Evolutionary conservation across 1,140 invertebrate genomes (phyloP), one percentile per base, ranked within the genome.

Genomic region (Panagrolaimus sp.): DNA sequence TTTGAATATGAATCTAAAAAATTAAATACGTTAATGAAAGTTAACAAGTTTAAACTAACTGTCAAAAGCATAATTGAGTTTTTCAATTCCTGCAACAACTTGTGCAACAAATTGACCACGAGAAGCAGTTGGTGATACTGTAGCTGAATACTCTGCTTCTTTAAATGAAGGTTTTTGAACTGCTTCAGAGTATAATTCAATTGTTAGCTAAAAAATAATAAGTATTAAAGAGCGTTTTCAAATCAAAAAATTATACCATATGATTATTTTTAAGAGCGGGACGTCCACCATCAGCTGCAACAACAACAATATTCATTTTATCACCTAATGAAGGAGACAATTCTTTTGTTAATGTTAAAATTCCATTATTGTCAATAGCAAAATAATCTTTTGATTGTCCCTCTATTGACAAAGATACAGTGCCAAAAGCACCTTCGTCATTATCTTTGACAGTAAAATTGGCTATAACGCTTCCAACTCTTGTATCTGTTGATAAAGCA

Each of bases 171-270:
- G 78, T 13, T 69, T 23, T 11, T 38, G 14, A 31, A 51, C 8
- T 45, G 57, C 63, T 20, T 67, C 67, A 13, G 69, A 43, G 57
- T 82, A 82, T 13, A 82, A 31, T 72, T 80, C 72, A 31, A 80
- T 66, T 13, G 63, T 27, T 14, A 70, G 63, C 8, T 68, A 20
- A 57, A 57, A 27, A 11, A 38, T 38, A 4, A 38, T n/a, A n/a
- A 38, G 7, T 7, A 4, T 38, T 38, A 38, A 38, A 4, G 2
- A 38, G 31, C 7, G 31, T 4, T 7, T 4, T 23, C 8, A n/a
- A 14, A 5, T 71, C 7, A 4, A 16, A 27, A n/a, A n/a, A n/a
- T n/a, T n/a, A n/a, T 16, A 76, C 48, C 13, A 14, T 13, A 44
- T 77, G 71, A 14, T 61, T 27, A 1, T 72, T 71, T 46, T 69